Conservation (phyloP, 2,888 invertebrate genomes). For the Limenitis camilla region DNA sequence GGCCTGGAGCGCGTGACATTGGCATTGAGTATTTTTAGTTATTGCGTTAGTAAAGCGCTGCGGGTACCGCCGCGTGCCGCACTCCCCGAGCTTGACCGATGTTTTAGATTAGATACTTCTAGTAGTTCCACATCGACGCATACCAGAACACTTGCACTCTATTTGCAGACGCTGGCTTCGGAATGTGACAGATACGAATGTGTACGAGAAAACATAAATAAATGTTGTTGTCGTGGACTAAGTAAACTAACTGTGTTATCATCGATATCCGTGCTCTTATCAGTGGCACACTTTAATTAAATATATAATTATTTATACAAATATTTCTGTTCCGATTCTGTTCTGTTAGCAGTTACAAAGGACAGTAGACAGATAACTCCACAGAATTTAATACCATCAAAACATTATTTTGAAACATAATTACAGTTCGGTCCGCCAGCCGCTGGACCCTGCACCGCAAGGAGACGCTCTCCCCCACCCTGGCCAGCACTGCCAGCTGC, state of each 20-base stretch:
- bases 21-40: conserved; percentile 23
- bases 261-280: too few species aligned
- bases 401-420: conserved; percentile 15
- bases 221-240: too few species aligned
- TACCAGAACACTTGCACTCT: neutral
- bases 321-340: too few species aligned
- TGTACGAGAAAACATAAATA: too few species aligned
- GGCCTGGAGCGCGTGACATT: conserved; percentile 16
- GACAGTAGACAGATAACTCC: too few species aligned
- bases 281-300: too few species aligned
- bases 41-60: neutral
- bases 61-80: neutral
- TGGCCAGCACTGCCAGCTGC: conserved; percentile 37
- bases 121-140: neutral
- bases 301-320: too few species aligned
- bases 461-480: conserved; percentile 39
- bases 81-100: neutral
- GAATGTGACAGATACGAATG: neutral
- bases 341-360: too few species aligned
- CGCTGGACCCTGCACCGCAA: conserved; percentile 47
- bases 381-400: too few species aligned
- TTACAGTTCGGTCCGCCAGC: conserved; percentile 48
- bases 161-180: neutral
- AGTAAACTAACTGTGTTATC: too few species aligned
- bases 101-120: conserved; percentile 1